These are phyloP conservation scores for Centruroides sculpturatus DNA, from an alignment of 1,140 invertebrate species.

Conservation along the genomic window DNA sequence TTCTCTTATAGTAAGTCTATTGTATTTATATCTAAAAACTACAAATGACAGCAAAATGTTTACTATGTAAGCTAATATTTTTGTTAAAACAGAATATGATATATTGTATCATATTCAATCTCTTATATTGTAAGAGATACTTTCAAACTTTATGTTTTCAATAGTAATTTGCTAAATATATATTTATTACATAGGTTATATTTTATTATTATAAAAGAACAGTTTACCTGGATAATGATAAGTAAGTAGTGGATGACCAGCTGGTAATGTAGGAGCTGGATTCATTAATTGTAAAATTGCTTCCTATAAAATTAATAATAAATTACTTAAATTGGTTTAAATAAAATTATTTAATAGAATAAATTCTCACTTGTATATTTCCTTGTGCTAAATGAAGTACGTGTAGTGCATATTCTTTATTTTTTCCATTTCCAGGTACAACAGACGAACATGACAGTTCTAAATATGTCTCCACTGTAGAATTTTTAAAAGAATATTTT, in stretches of 20 bases:
- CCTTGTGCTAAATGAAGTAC: conserved; percentile 70
- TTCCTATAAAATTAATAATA: conserved; percentile 35
- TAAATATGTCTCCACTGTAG: conserved; percentile 36
- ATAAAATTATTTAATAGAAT: too few species aligned
- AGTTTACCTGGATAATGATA: conserved; percentile 46
- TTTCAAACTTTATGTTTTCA: too few species aligned
- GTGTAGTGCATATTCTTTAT: conserved; percentile 88
- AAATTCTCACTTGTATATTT: conserved; percentile 56
- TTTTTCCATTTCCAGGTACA: conserved; percentile 57
- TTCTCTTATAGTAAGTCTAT: too few species aligned
- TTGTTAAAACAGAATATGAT: too few species aligned
- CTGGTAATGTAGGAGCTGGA: conserved; percentile 50
- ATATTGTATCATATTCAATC: too few species aligned
- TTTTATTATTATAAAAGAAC: background rate
- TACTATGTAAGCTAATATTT: too few species aligned
- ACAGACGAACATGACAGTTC: conserved; percentile 57
- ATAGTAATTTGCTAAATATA: too few species aligned
- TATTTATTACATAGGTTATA: too few species aligned
- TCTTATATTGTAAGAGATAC: too few species aligned
- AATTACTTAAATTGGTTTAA: conserved; percentile 6
- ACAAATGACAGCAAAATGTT: too few species aligned
- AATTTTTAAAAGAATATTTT: background rate
- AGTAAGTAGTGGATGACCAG: conserved; percentile 52
- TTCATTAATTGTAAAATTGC: conserved; percentile 73
- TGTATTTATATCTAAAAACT: too few species aligned